Evolutionary conservation across 2,113 vertebrate genomes (phyloP), one percentile per base, ranked within the genome.

Genomic region (Amblyopsis rosae): DNA sequence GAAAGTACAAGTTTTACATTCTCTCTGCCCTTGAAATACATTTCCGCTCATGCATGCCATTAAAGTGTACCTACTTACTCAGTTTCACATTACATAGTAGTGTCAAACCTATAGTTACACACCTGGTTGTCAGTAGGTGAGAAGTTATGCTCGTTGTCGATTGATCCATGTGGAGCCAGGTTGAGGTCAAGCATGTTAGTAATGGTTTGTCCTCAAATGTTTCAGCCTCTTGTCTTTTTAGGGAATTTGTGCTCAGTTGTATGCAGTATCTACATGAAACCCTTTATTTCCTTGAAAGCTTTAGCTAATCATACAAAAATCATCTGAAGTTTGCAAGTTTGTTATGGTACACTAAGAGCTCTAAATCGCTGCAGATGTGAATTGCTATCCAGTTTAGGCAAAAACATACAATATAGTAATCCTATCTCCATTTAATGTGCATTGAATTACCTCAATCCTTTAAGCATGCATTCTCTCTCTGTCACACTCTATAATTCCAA

Each of bases 101-200:
- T 62, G 17, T 72, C 32, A 71, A 41, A 12, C 26, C 51, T 61
- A 59, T n/a, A 0, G 11, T 70, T 54, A 76, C 70, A 69, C 81
- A 90, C 81, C 83, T 84, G 86, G 84, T 65, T 84, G 71, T 82
- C 77, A 82, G 47, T 62, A 11, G 13, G 45, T 46, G 33, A 5
- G 9, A 4, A 69, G 56, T 86, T 59, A 88, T 64, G 76, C 80
- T 86, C 75, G 79, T 66, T 76, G 62, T 73, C 69, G 45, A 45
- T 61, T 59, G 59, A 73, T 45, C 35, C 67, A 69, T 51, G 53
- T 80, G 81, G 8, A 16, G 73, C 81, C 68, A 81, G 48, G 72
- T 79, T 59, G 60, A 59, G 77, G 82, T 79, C 80, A 82, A 63
- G 19, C 35, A 19, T 65, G 57, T 67, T 64, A 33, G 13, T 32